phyloP scores from a whole-genome alignment of 2,797 vertebrate genomes.

The Heterohyrax brucei region DNA sequence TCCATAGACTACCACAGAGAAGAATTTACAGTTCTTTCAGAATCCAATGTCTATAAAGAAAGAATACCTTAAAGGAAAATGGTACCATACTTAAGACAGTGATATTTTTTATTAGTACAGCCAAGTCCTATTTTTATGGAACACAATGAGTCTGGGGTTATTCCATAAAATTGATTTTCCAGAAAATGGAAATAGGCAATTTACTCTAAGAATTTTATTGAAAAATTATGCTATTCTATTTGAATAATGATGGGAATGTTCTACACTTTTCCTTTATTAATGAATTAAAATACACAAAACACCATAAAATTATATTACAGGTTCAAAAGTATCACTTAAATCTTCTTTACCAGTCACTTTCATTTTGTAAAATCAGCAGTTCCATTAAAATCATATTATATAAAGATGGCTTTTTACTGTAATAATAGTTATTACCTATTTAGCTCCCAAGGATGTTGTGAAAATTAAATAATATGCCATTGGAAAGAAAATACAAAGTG shows the following conservation, averaged over 20 bases:
- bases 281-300: conserved; percentile 88
- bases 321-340: conserved; percentile 88
- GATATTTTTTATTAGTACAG: conserved; percentile 85
- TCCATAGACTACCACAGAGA: conserved; percentile 43
- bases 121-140: conserved; percentile 85
- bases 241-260: conserved; percentile 87
- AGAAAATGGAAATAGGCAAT: conserved; percentile 87
- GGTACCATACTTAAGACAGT: conserved; percentile 77
- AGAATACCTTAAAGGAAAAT: conserved; percentile 78
- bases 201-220: conserved; percentile 87
- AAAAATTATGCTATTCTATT: conserved; percentile 88
- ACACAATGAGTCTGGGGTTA: conserved; percentile 87
- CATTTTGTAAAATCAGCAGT: conserved; percentile 88
- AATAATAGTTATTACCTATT: conserved; percentile 89
- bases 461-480: conserved; percentile 88
- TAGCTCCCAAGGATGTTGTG: conserved; percentile 87
- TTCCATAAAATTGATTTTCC: conserved; percentile 87
- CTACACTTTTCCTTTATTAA: conserved; percentile 88
- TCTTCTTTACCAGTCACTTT: conserved; percentile 88
- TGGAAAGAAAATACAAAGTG: conserved; percentile 86
- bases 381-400: conserved; percentile 88
- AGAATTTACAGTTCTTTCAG: conserved; percentile 76
- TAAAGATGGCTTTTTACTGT: conserved; percentile 88
- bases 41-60: conserved; percentile 81
- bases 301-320: conserved; percentile 88